Evolutionary conservation across 2,797 vertebrate species (phyloP).

Genomic region (Muscicapa comitata): DNA sequence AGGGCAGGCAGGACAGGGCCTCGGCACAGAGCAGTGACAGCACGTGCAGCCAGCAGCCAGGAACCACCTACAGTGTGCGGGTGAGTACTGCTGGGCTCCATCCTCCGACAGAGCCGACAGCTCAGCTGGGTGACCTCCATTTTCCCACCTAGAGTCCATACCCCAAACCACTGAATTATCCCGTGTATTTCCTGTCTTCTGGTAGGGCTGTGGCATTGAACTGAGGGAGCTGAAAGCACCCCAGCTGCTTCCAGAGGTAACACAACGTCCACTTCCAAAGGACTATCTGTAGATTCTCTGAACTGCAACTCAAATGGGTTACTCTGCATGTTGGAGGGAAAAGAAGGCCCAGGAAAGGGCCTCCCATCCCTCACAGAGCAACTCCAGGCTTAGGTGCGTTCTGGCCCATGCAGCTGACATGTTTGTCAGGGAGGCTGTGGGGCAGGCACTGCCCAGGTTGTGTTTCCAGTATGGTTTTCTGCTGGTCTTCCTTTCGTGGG

Average conservation of each 20-base stretch:
- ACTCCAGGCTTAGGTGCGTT: background rate
- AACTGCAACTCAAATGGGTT: background rate
- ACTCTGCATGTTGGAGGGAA: background rate
- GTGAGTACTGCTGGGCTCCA: constrained; percentile 64
- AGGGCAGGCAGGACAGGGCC: constrained; percentile 60
- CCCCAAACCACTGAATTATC: background rate
- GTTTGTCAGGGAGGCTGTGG: background rate
- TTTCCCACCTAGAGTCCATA: background rate
- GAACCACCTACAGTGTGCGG: constrained; percentile 70
- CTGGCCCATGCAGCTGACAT: rapidly evolving
- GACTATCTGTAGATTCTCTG: background rate
- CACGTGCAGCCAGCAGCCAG: constrained; percentile 51
- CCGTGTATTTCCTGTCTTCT: background rate
- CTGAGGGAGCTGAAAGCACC: background rate
- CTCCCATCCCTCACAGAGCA: background rate
- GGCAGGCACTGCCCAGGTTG: background rate
- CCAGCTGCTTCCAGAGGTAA: background rate
- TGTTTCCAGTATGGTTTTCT: background rate
- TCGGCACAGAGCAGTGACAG: constrained; percentile 15
- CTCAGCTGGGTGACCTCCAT: background rate
- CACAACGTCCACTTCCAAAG: background rate
- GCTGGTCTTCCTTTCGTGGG: background rate
- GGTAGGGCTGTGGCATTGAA: background rate
- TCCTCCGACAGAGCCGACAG: background rate
- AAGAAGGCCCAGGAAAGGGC: background rate